These are phyloP conservation scores for Agrotis ipsilon DNA, from an alignment of 2,888 invertebrate species.

Conservation along the genomic window DNA sequence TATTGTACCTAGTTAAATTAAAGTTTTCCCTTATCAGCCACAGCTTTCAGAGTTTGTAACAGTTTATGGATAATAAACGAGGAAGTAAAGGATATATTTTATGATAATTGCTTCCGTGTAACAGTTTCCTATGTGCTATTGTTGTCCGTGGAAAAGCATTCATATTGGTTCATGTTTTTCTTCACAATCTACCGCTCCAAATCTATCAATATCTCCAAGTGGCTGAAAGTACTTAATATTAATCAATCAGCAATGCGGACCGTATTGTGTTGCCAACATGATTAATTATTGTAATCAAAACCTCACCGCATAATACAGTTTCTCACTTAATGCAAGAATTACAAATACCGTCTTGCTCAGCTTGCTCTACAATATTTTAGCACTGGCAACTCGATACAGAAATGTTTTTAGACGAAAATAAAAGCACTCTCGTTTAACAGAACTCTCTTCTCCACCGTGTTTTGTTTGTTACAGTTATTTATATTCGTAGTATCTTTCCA, in stretches of 20 bases:
- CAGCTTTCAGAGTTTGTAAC: constrained; percentile 18
- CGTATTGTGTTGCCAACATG: constrained; percentile 43
- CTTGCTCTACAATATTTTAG: constrained; percentile 8
- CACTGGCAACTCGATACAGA: not conserved
- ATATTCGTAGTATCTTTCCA: not conserved
- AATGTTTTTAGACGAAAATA: constrained; percentile 22
- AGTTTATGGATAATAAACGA: constrained; percentile 31
- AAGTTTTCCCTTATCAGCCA: constrained; percentile 39
- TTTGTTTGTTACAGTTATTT: constrained; percentile 18
- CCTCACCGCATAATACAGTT: constrained; percentile 1
- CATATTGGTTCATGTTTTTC: not conserved
- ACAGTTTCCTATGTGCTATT: not conserved
- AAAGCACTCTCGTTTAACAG: constrained; percentile 11
- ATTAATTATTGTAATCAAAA: constrained; percentile 47
- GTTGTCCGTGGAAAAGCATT: not conserved
- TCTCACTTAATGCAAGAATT: constrained; percentile 1
- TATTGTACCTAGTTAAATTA: constrained; percentile 63
- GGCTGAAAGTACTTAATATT: constrained; percentile 31
- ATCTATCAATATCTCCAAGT: constrained; percentile 28
- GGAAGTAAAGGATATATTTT: not conserved
- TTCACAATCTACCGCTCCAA: constrained; percentile 17
- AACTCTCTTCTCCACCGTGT: constrained; percentile 1
- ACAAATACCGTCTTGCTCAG: not conserved
- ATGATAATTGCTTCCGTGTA: constrained; percentile 6
- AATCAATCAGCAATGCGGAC: constrained; percentile 36